These are phyloP conservation scores for Brachionus manjavacas DNA, from an alignment of 1,140 invertebrate species.

Conservation along the genomic window DNA sequence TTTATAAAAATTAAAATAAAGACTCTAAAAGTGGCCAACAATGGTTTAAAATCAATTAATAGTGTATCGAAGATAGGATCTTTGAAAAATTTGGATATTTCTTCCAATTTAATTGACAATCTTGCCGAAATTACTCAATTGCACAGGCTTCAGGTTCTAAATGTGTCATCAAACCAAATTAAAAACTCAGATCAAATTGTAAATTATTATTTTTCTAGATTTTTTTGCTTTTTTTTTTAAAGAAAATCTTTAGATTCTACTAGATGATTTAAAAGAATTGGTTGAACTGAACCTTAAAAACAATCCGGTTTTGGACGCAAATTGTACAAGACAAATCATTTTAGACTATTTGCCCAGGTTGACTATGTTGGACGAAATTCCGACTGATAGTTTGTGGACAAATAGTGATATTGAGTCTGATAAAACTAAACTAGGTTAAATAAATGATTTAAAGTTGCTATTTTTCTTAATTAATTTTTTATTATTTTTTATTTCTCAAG, in stretches of 20 bases:
- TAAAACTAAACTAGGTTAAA: conserved; percentile 22
- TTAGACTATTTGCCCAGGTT: background rate
- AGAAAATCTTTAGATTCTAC: background rate
- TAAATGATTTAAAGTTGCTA: background rate
- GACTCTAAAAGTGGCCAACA: conserved; percentile 2
- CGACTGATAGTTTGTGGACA: background rate
- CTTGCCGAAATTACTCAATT: background rate
- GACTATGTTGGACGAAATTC: background rate
- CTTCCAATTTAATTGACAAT: background rate
- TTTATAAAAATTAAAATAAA: background rate
- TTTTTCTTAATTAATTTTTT: conserved; percentile 4
- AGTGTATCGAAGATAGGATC: background rate
- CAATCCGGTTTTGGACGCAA: background rate
- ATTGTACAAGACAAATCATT: background rate
- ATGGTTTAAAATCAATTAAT: background rate
- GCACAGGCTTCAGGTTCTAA: background rate
- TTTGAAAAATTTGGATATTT: conserved; percentile 1
- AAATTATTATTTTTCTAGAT: background rate
- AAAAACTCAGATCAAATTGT: background rate
- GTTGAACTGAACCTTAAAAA: background rate
- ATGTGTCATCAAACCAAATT: background rate
- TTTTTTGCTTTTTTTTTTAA: background rate
- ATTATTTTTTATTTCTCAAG: background rate
- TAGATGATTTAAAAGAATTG: background rate
- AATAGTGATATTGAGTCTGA: background rate